Evolutionary conservation across 2,113 vertebrate species (phyloP).

Genomic region (Narcine bancroftii): DNA sequence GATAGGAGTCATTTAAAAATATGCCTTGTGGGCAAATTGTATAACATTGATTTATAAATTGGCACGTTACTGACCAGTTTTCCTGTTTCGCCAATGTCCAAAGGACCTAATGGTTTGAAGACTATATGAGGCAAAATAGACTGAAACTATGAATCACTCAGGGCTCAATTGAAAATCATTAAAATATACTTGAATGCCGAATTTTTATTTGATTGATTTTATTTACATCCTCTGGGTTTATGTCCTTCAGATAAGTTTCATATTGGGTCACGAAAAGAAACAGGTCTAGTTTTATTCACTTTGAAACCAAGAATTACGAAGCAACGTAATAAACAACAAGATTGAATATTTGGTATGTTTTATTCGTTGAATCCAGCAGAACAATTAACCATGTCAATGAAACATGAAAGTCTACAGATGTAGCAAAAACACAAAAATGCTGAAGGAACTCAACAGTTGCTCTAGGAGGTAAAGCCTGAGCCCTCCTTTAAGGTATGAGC

Average conservation of each 20-base stretch:
- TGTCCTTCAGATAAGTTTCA: not conserved
- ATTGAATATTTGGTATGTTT: not conserved
- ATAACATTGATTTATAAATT: not conserved
- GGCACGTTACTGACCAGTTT: not conserved
- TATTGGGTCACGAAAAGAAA: not conserved
- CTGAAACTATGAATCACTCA: not conserved
- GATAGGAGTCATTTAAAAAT: slow-evolving; percentile 20
- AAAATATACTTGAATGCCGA: not conserved
- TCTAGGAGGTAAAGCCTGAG: too few relatives aligned
- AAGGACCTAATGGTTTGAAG: not conserved
- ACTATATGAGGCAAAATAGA: not conserved
- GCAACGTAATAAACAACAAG: not conserved
- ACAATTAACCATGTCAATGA: not conserved
- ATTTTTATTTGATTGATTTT: not conserved
- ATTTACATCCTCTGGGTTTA: not conserved
- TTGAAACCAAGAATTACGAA: not conserved
- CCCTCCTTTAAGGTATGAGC: too few relatives aligned
- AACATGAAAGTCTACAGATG: too few relatives aligned
- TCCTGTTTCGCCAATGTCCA: not conserved
- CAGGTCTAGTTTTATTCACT: not conserved
- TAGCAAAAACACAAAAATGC: too few relatives aligned
- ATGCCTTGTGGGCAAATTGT: not conserved
- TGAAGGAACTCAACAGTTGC: too few relatives aligned
- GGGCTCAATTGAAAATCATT: not conserved
- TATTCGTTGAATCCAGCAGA: not conserved